Base-by-base conservation (phyloP, 64 coral and sea anemone species). In the Cladopsammia gracilis region DNA sequence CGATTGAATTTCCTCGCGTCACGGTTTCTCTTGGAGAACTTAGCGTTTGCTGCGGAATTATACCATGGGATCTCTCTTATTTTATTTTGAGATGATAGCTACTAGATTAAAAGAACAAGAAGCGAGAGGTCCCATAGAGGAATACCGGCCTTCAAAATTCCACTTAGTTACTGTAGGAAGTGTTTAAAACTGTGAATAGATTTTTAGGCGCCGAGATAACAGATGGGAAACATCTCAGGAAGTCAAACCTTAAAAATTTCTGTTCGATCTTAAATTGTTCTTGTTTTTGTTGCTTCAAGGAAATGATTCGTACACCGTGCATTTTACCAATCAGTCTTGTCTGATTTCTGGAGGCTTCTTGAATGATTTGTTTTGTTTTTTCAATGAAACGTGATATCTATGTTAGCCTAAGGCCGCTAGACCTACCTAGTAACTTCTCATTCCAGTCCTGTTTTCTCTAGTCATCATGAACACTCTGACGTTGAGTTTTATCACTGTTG, bases 151-250 rank as follows among this genome's bases (percentile, higher is more conserved):
- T 66, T 83, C 61, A 45, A 83, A 56, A 12, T 49, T 67, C 22
- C 77, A 53, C 13, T 64, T 42, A 60, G 7, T 20, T 13, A 13
- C 25, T 4, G 47, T 48, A 75, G 80, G 60, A 84, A 84, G 80
- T 68, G 62, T 84, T 84, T 66, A 45, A 75, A 84, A 68, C 61
- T 65, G 80, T 50, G 62, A 67, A 84, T 80, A 10, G 80, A 68
- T 84, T 44, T 62, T 84, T 84, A 59, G 80, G 46, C 47, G 7
- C 34, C 24, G 23, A 62, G 62, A 84, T 66, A 67, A 68, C 62
- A 49, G 45, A 25, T 67, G 16, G 42, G 46, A 45, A 62, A 48
- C 62, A 68, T 18, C 45, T 84, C 80, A 84, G 80, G 80, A 84
- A 84, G 22, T 68, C 45, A 84, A 66, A 84, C 26, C 59, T 61